Conservation (phyloP, 2,888 invertebrate species). For the Scaptomyza reducta region DNA sequence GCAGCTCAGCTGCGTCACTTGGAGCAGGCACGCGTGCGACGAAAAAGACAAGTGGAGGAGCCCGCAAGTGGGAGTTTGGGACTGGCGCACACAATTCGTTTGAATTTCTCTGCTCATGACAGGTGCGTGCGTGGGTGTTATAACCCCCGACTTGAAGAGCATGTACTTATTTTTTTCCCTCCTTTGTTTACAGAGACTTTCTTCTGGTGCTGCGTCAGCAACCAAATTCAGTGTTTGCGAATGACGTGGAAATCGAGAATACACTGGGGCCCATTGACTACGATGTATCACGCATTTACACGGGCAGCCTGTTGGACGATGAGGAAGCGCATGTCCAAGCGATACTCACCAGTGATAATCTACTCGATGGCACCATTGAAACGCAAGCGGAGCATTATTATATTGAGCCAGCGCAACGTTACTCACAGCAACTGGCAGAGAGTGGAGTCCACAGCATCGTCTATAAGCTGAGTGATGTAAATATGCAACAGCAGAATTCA, state of each 20-base stretch:
- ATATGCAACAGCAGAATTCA: conserved; percentile 73
- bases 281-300: conserved; percentile 90
- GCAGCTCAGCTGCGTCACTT: conserved; percentile 83
- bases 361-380: conserved; percentile 95
- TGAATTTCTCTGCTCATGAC: conserved; percentile 84
- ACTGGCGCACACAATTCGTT: conserved; percentile 82
- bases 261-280: conserved; percentile 88
- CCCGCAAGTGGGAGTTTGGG: conserved; percentile 77
- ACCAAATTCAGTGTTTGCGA: conserved; percentile 89
- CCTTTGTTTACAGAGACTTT: conserved; percentile 88
- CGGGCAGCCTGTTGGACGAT: conserved; percentile 93
- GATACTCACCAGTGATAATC: conserved; percentile 92
- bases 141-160: conserved; percentile 6
- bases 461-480: conserved; percentile 92
- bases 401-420: conserved; percentile 87
- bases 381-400: conserved; percentile 92
- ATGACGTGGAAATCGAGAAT: conserved; percentile 91
- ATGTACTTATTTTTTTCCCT: conserved; percentile 6
- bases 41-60: conserved; percentile 82
- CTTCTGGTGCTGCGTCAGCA: conserved; percentile 90
- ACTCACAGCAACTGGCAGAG: conserved; percentile 85
- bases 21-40: conserved; percentile 82
- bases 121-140: conserved; percentile 74
- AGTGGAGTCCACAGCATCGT: conserved; percentile 91
- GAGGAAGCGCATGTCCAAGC: conserved; percentile 93